A percentile compares a stretch with the other conserved stretches of the same genome.
These are phyloP conservation scores for Eulemur rubriventer DNA, from an alignment of 2,797 vertebrate species.

Conservation along the genomic window DNA sequence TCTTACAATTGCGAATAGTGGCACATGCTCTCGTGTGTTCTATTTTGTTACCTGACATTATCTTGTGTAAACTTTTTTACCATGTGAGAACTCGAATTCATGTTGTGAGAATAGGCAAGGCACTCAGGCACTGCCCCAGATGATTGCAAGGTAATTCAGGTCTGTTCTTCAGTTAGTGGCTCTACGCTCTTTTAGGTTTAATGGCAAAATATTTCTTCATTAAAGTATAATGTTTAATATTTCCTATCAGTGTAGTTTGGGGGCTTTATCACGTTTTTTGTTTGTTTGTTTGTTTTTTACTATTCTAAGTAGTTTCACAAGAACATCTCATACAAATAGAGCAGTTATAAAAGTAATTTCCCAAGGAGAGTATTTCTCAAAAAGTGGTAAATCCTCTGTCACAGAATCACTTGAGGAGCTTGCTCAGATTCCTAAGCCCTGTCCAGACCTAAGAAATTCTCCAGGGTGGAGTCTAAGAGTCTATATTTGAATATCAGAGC, in stretches of 20 bases:
- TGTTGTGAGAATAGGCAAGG: background rate
- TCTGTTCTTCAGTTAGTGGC: background rate
- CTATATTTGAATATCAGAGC: background rate
- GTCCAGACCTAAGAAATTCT: background rate
- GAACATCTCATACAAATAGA: background rate
- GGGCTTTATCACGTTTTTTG: background rate
- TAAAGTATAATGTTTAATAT: background rate
- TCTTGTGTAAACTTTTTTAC: background rate
- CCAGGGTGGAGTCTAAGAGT: background rate
- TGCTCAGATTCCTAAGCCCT: background rate
- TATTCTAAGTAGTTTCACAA: background rate
- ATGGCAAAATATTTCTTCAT: conserved; percentile 24
- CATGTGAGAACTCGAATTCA: background rate
- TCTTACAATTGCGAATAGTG: background rate
- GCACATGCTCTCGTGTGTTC: background rate
- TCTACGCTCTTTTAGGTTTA: background rate
- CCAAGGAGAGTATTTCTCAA: background rate
- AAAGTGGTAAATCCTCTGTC: background rate
- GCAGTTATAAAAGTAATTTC: background rate
- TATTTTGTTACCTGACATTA: background rate
- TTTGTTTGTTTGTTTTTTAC: too few species aligned
- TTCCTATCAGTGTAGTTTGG: background rate
- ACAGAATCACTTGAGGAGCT: background rate
- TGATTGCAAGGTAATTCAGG: background rate
- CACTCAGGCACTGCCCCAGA: background rate